phyloP scores from a whole-genome alignment of 2,888 invertebrate genomes.

The Conomelus anceps region DNA sequence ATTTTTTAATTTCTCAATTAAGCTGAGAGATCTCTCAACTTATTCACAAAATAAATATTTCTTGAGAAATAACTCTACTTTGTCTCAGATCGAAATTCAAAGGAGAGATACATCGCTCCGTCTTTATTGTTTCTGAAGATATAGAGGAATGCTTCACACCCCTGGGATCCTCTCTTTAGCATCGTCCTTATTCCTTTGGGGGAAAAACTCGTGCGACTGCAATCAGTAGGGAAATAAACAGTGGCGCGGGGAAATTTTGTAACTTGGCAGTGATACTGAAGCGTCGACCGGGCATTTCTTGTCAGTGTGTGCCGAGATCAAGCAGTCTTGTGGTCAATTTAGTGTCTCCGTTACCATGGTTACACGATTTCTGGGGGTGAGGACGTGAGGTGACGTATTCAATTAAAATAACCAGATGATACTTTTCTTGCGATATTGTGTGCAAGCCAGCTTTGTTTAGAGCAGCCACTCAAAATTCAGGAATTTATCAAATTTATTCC shows the following conservation, averaged over 20 bases:
- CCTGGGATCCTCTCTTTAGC: not conserved
- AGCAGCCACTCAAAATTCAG: too few species aligned
- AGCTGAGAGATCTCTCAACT: too few species aligned
- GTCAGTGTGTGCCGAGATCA: not conserved
- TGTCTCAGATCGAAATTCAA: not conserved
- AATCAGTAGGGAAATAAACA: not conserved
- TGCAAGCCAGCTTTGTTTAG: too few species aligned
- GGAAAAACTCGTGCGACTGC: not conserved
- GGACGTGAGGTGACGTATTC: not conserved
- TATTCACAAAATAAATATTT: too few species aligned
- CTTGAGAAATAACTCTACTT: not conserved
- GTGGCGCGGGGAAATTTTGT: not conserved
- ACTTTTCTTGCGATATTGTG: not conserved
- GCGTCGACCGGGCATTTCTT: not conserved
- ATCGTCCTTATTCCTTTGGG: not conserved
- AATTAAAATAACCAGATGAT: not conserved
- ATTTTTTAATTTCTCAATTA: too few species aligned
- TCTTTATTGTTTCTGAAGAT: not conserved
- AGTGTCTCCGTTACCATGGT: not conserved
- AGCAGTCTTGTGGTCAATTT: not conserved
- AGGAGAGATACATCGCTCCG: not conserved
- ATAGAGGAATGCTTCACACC: not conserved
- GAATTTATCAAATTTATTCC: too few species aligned
- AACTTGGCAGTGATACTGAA: not conserved
- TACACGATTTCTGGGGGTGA: not conserved